Base-by-base conservation (phyloP, 64 coral and sea anemone species). In the Porites australiensis region DNA sequence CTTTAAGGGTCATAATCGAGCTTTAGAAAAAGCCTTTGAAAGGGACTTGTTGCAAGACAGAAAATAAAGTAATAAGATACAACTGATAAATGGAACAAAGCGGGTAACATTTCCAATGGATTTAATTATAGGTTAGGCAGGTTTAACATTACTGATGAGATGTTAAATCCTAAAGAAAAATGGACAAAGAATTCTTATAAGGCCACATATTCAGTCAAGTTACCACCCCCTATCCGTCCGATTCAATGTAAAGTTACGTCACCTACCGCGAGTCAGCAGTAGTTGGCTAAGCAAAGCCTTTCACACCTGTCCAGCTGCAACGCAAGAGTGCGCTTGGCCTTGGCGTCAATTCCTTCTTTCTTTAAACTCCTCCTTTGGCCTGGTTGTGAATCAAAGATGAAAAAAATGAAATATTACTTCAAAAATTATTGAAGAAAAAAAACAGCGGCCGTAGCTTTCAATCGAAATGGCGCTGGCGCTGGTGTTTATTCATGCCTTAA, bases 81-180 rank as follows among this genome's bases (percentile, higher is more conserved):
- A 3, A 74, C 44, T 16, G 46, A 76, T 46, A 50, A 76, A 76
- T 46, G 15, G 18, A 46, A 51, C 47, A 50, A 76, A 76, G 47
- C 4, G 46, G 16, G 50, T 54, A 84, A 11, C 8, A 21, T 13
- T 49, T 44, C 68, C 8, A 22, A 69, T 22, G 63, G 18, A 68
- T 84, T 84, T 84, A 84, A 84, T 84, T 68, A 84, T 68, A 68
- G 81, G 47, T 84, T 84, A 51, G 3, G 19, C 46, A 48, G 16
- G 8, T 23, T 66, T 23, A 53, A 23, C 8, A 76, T 27, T 46
- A 68, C 27, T 37, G 1, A 47, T 50, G 23, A 2, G 10, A 69
- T 84, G 63, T 84, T 81, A 4, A 51, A 8, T 47, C 63, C 45
- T 68, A 84, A 69, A 50, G 2, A 18, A 4, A 22, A 6, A 23